Evolutionary conservation across 1,140 invertebrate species (phyloP), one percentile per base, ranked within the genome.

Genomic region (Chionoecetes opilio): DNA sequence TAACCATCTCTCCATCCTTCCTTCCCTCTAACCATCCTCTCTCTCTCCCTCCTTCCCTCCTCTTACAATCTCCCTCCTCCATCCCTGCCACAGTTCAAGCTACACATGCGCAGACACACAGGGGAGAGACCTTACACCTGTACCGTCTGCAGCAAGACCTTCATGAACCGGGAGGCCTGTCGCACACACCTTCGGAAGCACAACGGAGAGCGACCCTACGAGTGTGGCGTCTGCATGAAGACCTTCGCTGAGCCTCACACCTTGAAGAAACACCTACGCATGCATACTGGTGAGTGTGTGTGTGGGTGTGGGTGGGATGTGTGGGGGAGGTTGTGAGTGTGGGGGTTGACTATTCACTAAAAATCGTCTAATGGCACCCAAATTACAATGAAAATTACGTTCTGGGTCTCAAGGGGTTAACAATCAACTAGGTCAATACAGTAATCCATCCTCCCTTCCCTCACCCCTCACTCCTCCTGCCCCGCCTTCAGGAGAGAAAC

Each of bases 201-300:
- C 96, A 99, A 98, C 0, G 98, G 99, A 2, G 98, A 98, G 96
- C 98, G 98, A 82, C 95, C 95, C 14, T 96, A 93, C 53, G 87
- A 98, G 96, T 99, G 99, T 97, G 99, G 99, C 96, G 99, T 98
- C 96, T 99, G 99, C 97, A 98, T 98, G 96, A 99, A 99, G 97
- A 98, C 98, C 96, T 99, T 99, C 97, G 99, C 98, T 96, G 98
- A 99, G 0, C 99, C 99, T 96, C 98, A 99, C 97, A 99, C 99
- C 97, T 97, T 99, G 75, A 99, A 98, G 97, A 98, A 99, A 0
- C 99, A 99, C 97, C 97, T 98, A 26, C 97, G 98, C 75, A 99
- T 99, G 92, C 99, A 99, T 97, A 99, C 98, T 41, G 99, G 99
- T 95, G 46, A 38, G 82, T 94, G 9, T 35, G 1, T 84, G 14